phyloP scores from a whole-genome alignment of 53 echinoderm and acorn worm genomes.

The Pentamera pediparva region DNA sequence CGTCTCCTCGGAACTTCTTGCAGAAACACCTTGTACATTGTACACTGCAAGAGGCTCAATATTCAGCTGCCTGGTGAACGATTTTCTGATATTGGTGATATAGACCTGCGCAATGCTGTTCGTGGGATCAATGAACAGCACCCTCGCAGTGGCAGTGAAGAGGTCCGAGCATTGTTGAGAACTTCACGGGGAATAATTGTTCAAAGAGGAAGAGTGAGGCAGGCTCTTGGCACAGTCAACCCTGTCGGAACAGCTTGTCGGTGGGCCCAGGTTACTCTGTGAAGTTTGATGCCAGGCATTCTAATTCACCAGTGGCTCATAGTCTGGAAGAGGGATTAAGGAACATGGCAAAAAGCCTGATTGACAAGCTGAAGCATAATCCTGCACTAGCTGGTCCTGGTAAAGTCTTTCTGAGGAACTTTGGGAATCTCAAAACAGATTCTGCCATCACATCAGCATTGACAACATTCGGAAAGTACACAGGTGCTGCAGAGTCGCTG shows the following conservation, averaged over 20 bases:
- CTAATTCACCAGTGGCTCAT: too few species aligned
- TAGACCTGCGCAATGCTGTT: background rate
- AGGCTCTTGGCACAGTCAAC: background rate
- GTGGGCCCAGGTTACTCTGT: too few species aligned
- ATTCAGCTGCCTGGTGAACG: background rate
- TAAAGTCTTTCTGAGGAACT: too few species aligned
- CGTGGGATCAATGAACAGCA: background rate
- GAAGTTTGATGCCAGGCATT: too few species aligned
- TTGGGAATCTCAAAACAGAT: too few species aligned
- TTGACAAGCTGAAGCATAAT: too few species aligned
- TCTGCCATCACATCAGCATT: too few species aligned
- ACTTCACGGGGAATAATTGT: background rate
- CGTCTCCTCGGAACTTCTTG: slow-evolving; percentile 15
- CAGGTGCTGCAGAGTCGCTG: too few species aligned
- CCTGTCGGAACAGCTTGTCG: slow-evolving; percentile 1
- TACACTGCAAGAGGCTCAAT: slow-evolving; percentile 4
- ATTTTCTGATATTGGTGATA: background rate
- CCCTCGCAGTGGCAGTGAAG: slow-evolving; percentile 12
- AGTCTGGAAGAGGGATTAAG: too few species aligned
- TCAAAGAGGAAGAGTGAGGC: background rate
- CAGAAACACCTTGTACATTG: slow-evolving; percentile 14
- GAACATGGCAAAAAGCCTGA: too few species aligned
- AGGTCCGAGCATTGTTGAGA: background rate
- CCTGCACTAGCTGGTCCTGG: too few species aligned
- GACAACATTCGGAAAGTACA: too few species aligned